phyloP scores from a whole-genome alignment of 2,113 vertebrate species.

The Tragelaphus buxtoni region DNA sequence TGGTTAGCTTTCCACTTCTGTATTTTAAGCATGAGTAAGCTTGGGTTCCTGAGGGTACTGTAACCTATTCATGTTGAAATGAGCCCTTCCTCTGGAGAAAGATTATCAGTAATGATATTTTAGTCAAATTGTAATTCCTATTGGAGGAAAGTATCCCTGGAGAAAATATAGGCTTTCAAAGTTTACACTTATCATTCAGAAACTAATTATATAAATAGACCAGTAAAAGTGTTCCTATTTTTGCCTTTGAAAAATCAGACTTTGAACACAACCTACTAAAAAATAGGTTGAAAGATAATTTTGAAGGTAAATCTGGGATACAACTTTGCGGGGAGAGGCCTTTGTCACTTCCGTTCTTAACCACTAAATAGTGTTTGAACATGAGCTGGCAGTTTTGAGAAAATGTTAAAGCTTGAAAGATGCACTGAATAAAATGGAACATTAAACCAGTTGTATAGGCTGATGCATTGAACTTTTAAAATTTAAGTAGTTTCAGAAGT shows the following conservation, averaged over 20 bases:
- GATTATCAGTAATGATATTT: background rate
- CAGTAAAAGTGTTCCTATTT: background rate
- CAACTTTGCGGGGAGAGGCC: background rate
- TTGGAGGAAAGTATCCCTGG: background rate
- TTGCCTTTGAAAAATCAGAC: background rate
- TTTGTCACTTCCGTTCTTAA: background rate
- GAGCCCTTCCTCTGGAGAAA: background rate
- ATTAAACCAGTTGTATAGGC: background rate
- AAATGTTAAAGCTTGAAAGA: background rate
- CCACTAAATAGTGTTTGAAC: background rate
- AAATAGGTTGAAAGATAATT: background rate
- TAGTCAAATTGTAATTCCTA: background rate
- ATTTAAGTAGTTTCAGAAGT: background rate
- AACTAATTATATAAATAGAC: background rate
- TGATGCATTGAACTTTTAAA: background rate
- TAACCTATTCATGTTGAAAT: background rate
- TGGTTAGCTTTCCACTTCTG: background rate
- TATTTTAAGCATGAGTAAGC: background rate
- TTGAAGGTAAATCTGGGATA: background rate
- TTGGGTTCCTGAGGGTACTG: background rate
- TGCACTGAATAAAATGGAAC: background rate
- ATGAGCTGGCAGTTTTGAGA: background rate
- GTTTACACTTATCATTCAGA: background rate
- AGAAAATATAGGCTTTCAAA: background rate
- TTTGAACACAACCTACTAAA: background rate